phyloP scores from a whole-genome alignment of 2,113 vertebrate genomes.

The Hypanus sabinus region DNA sequence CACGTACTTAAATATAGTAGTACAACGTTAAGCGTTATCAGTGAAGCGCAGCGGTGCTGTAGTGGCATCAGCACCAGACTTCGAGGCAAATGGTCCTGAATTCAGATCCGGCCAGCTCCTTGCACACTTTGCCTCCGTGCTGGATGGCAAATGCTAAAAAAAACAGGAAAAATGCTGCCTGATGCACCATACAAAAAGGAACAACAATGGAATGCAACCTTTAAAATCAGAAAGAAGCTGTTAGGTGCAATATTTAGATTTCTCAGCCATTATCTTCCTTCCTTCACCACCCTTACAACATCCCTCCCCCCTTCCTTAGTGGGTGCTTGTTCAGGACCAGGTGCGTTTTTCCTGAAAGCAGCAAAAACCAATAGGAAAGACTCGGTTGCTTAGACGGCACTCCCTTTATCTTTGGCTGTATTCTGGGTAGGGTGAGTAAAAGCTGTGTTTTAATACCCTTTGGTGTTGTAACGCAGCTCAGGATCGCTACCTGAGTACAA shows the following conservation, averaged over 20 bases:
- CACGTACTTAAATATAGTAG: neutral
- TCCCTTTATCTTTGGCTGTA: neutral
- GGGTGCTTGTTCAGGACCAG: neutral
- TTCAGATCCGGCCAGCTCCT: too few relatives aligned
- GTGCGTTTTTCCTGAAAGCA: too few relatives aligned
- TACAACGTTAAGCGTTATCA: neutral
- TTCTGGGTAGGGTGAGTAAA: neutral
- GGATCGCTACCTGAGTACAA: neutral
- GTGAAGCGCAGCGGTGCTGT: too few relatives aligned
- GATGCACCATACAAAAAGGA: too few relatives aligned
- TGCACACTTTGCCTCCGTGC: too few relatives aligned
- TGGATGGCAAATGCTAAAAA: too few relatives aligned
- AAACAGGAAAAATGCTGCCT: too few relatives aligned
- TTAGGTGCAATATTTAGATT: neutral
- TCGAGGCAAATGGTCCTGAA: too few relatives aligned
- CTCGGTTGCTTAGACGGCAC: too few relatives aligned
- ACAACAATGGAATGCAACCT: neutral
- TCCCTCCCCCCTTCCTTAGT: neutral
- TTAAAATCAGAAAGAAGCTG: neutral
- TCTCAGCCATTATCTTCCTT: neutral
- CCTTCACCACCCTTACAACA: neutral
- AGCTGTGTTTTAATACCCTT: conserved; percentile 29
- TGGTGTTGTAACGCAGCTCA: neutral
- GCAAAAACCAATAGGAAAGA: too few relatives aligned
- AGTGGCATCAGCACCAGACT: too few relatives aligned